Evolutionary conservation across 2,888 invertebrate species (phyloP), one percentile per base, ranked within the genome.

Genomic region (Pteria penguin): DNA sequence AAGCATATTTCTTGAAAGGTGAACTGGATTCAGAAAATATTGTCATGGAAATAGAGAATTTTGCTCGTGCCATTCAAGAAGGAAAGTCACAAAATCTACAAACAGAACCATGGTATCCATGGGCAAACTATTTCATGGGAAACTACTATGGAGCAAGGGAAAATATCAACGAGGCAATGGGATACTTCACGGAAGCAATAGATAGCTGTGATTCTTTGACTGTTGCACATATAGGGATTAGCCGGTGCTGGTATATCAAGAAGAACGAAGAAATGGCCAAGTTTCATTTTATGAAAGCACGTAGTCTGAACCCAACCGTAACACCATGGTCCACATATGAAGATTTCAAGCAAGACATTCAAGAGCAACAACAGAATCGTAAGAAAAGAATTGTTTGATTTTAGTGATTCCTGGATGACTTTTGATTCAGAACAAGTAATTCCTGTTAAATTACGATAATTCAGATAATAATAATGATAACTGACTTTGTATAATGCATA

Each of bases 61-160:
- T n/a, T n/a, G n/a, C n/a, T n/a, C n/a, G n/a, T n/a, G n/a, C n/a
- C n/a, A n/a, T n/a, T n/a, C n/a, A n/a, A n/a, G n/a, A n/a, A n/a
- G n/a, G n/a, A n/a, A n/a, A n/a, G n/a, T n/a, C n/a, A n/a, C n/a
- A n/a, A n/a, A n/a, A n/a, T n/a, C n/a, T n/a, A n/a, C n/a, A n/a
- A n/a, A n/a, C n/a, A n/a, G 33, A 58, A 24, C 69, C 69, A 14
- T 58, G 69, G 69, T 58, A 58, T 26, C 36, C n/a, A 18, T 69
- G 58, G 69, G 24, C 58, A 22, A 69, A 69, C 22, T n/a, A 58
- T 4, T 4, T 58, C 24, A 18, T 69, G 3, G 69, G 69, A 2
- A 58, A 69, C n/a, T 58, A 58, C 27, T 69, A 36, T n/a, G 33
- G 55, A 36, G n/a, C 24, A 58, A 58, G 58, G 11, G 31, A 26